Evolutionary conservation across 2,797 vertebrate genomes (phyloP).

Genomic region (Mus minutoides): DNA sequence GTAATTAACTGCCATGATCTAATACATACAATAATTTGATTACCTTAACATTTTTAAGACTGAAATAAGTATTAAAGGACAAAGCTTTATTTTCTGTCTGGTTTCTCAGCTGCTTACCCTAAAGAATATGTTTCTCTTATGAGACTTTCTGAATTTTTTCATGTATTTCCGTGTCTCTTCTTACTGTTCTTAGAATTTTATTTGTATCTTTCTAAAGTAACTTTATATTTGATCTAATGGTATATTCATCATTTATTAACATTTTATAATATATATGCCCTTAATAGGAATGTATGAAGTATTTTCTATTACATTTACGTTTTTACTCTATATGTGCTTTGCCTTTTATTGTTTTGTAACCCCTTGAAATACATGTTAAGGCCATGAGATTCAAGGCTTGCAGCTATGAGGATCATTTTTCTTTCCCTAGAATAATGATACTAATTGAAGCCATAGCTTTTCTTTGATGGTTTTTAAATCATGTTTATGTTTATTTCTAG

Average conservation of each 20-base stretch:
- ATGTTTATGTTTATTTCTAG: constrained; percentile 64
- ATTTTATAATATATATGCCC: background rate
- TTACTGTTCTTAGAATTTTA: background rate
- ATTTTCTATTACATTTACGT: constrained; percentile 27
- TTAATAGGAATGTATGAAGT: background rate
- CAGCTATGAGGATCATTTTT: background rate
- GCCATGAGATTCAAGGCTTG: background rate
- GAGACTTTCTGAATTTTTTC: background rate
- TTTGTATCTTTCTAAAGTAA: background rate
- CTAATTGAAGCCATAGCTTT: constrained; percentile 64
- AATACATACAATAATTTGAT: background rate
- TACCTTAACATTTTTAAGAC: background rate
- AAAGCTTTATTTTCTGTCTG: background rate
- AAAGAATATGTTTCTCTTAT: background rate
- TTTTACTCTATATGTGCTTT: background rate
- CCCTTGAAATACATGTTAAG: background rate
- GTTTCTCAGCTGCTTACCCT: background rate
- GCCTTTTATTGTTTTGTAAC: background rate
- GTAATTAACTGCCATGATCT: background rate
- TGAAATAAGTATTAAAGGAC: background rate
- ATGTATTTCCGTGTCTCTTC: background rate
- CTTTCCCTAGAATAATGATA: constrained; percentile 2
- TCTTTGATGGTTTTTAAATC: constrained; percentile 63
- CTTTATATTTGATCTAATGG: background rate
- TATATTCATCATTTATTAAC: background rate